A percentile compares a stretch with the other conserved stretches of the same genome.
Evolutionary conservation across 2,113 vertebrate species (phyloP).

Genomic region (Heptranchias perlo): DNA sequence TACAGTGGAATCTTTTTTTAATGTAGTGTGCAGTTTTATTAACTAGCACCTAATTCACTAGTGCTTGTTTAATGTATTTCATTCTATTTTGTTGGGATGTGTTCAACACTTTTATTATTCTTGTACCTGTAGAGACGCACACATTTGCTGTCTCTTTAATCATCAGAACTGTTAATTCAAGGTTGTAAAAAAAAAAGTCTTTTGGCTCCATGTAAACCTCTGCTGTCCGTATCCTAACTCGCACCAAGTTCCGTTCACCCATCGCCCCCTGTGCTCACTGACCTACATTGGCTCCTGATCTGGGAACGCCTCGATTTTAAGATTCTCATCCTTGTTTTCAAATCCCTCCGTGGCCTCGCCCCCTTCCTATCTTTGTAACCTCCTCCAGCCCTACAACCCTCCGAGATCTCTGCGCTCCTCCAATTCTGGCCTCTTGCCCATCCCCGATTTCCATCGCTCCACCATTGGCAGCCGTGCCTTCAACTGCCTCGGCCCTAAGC

Average conservation of each 20-base stretch:
- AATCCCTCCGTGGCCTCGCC: not conserved
- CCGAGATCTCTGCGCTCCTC: not conserved
- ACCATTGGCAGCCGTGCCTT: not conserved
- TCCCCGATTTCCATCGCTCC: not conserved
- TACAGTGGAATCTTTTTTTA: not conserved
- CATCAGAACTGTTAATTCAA: not conserved
- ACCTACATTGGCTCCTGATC: not conserved
- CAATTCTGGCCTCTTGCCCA: not conserved
- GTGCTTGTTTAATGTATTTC: not conserved
- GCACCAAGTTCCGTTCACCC: not conserved
- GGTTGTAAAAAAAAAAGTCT: not conserved
- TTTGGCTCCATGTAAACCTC: not conserved
- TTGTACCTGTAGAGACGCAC: not conserved
- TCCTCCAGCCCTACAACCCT: not conserved
- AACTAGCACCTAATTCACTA: not conserved
- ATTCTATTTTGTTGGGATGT: not conserved
- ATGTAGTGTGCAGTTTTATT: not conserved
- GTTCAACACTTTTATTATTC: not conserved
- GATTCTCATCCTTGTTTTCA: not conserved
- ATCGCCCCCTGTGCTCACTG: not conserved
- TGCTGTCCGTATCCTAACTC: not conserved
- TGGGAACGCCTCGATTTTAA: not conserved
- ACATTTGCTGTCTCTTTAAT: not conserved
- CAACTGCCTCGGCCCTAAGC: no score
- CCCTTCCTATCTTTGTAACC: not conserved